Conservation (phyloP, 2,113 vertebrate genomes). For the Centropus unirufus region DNA sequence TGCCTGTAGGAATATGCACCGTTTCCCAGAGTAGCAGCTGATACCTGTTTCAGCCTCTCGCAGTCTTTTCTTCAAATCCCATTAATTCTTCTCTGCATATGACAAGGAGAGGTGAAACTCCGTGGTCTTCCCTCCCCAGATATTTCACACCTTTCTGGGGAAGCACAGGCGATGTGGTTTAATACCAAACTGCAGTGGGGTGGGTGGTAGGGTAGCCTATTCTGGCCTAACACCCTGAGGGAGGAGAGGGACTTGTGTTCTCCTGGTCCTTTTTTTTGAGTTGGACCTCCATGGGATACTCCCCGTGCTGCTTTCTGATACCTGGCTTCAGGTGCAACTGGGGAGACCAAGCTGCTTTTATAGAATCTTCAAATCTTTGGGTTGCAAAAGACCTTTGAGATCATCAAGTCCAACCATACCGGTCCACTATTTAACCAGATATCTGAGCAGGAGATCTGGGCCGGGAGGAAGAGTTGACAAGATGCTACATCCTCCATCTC, state of each 20-base stretch:
- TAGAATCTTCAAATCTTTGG: too few relatives aligned
- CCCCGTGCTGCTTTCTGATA: background rate
- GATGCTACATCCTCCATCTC: background rate
- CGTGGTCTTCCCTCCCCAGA: too few relatives aligned
- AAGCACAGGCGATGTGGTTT: background rate
- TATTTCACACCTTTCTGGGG: background rate
- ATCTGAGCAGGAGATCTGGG: too few relatives aligned
- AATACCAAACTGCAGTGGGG: background rate
- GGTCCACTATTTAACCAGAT: too few relatives aligned
- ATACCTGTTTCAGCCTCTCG: too few relatives aligned
- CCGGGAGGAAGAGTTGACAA: background rate
- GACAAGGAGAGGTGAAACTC: too few relatives aligned
- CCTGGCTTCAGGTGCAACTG: background rate
- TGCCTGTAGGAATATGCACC: too few relatives aligned
- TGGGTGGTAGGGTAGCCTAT: background rate
- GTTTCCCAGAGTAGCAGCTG: too few relatives aligned
- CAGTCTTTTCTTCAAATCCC: too few relatives aligned
- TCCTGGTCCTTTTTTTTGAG: background rate
- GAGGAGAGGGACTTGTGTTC: background rate
- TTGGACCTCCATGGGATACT: background rate
- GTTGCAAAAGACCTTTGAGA: too few relatives aligned
- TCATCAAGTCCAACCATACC: too few relatives aligned
- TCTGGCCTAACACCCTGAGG: background rate
- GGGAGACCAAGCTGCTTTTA: background rate
- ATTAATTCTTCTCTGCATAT: too few relatives aligned